phyloP scores from a whole-genome alignment of 1,140 invertebrate genomes.

The Cataglyphis hispanica region DNA sequence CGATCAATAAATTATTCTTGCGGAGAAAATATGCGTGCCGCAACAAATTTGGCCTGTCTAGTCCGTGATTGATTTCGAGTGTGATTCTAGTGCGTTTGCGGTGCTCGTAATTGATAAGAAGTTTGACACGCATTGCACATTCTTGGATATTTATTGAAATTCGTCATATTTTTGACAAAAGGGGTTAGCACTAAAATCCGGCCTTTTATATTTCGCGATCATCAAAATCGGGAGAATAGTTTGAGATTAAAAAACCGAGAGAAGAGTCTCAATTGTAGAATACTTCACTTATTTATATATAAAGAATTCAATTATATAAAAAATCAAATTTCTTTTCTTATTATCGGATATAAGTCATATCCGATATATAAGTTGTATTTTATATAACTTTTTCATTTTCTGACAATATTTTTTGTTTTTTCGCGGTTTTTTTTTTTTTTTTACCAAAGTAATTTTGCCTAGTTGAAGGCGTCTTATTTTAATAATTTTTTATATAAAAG shows the following conservation, averaged over 20 bases:
- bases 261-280: no score
- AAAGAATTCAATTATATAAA: not conserved
- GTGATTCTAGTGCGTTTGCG: not conserved
- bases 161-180: not conserved
- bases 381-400: no score
- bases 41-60: not conserved
- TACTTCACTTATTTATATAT: not conserved
- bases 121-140: slow-evolving; percentile 9
- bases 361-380: no score
- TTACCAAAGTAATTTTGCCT: not conserved
- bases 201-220: not conserved
- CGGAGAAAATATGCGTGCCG: slow-evolving; percentile 49
- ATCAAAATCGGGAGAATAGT: not conserved
- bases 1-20: slow-evolving; percentile 83
- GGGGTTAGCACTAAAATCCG: not conserved
- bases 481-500: not conserved
- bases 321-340: not conserved
- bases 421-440: not conserved
- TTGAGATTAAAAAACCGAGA: no score
- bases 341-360: no score
- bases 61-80: not conserved
- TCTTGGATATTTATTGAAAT: not conserved
- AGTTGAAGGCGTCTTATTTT: not conserved
- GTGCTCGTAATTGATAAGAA: slow-evolving; percentile 12
- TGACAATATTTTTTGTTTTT: not conserved